phyloP scores from a whole-genome alignment of 1,140 invertebrate genomes.

The Danaus melanippus region DNA sequence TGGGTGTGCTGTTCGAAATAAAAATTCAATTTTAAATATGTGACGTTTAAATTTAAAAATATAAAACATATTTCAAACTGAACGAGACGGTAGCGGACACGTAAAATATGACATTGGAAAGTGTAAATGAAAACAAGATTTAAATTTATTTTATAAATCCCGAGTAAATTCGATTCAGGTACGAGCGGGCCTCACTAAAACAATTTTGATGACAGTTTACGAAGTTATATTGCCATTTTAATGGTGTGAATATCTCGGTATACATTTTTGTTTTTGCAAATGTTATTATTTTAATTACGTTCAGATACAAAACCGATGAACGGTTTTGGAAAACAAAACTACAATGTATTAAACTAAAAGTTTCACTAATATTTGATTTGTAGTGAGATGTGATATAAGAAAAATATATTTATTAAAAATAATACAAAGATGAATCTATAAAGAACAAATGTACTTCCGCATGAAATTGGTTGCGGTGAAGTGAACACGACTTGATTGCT shows the following conservation, averaged over 20 bases:
- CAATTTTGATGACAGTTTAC: constrained; percentile 13
- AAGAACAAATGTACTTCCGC: constrained; percentile 28
- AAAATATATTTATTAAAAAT: constrained; percentile 16
- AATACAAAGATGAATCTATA: constrained; percentile 24
- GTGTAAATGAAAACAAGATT: constrained; percentile 6
- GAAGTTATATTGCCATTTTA: constrained; percentile 6
- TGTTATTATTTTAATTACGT: too few relatives aligned
- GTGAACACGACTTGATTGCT: constrained; percentile 54
- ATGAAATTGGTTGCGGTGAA: constrained; percentile 55
- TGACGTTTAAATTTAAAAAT: neutral
- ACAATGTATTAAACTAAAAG: too few relatives aligned
- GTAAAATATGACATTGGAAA: constrained; percentile 16
- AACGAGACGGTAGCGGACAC: constrained; percentile 7
- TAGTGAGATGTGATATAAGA: too few relatives aligned
- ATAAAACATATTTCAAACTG: constrained; percentile 15
- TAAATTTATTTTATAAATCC: constrained; percentile 12
- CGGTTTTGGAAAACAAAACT: too few relatives aligned
- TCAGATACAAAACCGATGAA: too few relatives aligned
- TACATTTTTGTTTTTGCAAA: too few relatives aligned
- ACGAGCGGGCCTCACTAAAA: constrained; percentile 7
- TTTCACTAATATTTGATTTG: too few relatives aligned
- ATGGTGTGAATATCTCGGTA: too few relatives aligned
- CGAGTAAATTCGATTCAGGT: constrained; percentile 12
- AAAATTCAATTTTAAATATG: constrained; percentile 1
- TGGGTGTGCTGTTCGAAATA: neutral